phyloP scores from a whole-genome alignment of 2,113 vertebrate genomes.

The Ailuropoda melanoleuca region DNA sequence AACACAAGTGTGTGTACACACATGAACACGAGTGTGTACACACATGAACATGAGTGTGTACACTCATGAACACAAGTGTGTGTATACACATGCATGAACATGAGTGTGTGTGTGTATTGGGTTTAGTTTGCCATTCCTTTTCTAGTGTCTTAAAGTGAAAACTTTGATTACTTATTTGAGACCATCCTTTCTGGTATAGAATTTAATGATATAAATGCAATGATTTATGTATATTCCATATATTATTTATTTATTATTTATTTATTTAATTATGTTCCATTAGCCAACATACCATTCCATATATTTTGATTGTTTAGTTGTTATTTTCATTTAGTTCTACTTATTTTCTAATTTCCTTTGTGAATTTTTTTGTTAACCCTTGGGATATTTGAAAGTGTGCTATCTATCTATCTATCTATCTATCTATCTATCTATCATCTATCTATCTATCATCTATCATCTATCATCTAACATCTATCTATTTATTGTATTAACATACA shows the following conservation, averaged over 20 bases:
- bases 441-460: too few species aligned
- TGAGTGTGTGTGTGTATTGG: not conserved
- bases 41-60: too few species aligned
- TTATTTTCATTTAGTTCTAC: not conserved
- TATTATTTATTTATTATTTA: not conserved
- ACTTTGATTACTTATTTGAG: not conserved
- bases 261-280: not conserved
- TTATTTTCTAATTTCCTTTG: not conserved
- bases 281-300: too few species aligned
- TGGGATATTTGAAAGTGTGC: not conserved
- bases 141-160: not conserved
- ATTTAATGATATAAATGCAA: not conserved
- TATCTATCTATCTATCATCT: too few species aligned
- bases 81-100: not conserved
- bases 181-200: not conserved
- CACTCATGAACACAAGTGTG: too few species aligned
- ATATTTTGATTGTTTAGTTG: not conserved
- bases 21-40: not conserved
- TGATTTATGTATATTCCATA: not conserved
- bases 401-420: not conserved
- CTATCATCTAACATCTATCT: too few species aligned
- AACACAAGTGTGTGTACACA: not conserved
- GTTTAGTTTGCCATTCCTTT: not conserved
- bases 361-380: not conserved
- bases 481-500: not conserved